Conservation (phyloP, 2,797 vertebrate species). For the Coregonus suidteri region DNA sequence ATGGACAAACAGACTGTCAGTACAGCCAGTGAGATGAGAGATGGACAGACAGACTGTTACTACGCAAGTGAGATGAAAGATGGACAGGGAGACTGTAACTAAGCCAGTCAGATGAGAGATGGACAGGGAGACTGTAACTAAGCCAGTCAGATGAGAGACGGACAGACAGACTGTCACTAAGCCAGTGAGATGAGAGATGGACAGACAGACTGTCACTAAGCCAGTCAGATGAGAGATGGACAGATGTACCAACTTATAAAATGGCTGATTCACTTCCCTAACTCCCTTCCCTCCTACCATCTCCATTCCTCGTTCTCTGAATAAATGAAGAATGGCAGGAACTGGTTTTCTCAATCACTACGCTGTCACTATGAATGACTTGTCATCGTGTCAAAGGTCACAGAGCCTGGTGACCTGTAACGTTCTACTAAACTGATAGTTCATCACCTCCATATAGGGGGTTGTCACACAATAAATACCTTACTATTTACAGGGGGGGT, state of each 20-base stretch:
- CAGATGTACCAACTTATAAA: slow-evolving; percentile 19
- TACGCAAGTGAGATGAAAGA: too few relatives aligned
- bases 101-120: too few relatives aligned
- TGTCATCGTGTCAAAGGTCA: neutral
- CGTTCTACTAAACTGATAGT: neutral
- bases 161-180: neutral
- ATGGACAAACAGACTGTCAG: too few relatives aligned
- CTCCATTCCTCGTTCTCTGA: neutral
- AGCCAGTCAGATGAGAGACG: neutral
- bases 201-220: neutral
- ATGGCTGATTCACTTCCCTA: slow-evolving; percentile 11
- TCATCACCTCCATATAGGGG: neutral
- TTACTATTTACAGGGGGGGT: neutral
- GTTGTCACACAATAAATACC: neutral
- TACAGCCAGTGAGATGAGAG: too few relatives aligned
- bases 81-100: too few relatives aligned
- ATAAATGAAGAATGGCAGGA: neutral
- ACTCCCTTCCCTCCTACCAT: neutral
- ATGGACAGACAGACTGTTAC: too few relatives aligned
- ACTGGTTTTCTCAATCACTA: neutral
- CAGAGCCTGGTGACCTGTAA: neutral
- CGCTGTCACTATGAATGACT: neutral
- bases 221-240: neutral
- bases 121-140: neutral
- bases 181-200: slow-evolving; percentile 5